Percentiles rank a stretch among this genome's conserved stretches.
These are phyloP conservation scores for Rhynchophorus ferrugineus DNA, from an alignment of 1,140 invertebrate species.

Conservation along the genomic window DNA sequence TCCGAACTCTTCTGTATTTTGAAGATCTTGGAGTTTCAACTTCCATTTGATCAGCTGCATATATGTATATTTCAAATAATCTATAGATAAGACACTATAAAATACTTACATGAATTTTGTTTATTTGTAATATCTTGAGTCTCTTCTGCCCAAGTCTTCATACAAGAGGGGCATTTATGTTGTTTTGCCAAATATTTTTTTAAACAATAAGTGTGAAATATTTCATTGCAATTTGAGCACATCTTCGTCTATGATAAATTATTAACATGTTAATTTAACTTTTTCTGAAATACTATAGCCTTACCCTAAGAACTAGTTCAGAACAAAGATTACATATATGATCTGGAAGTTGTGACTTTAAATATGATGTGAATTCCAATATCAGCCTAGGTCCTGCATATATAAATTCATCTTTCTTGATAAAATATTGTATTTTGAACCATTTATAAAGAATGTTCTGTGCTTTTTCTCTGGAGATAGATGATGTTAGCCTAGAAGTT, in stretches of 20 bases:
- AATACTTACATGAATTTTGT: too few relatives aligned
- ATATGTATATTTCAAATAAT: too few relatives aligned
- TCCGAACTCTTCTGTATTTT: too few relatives aligned
- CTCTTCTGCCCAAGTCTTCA: constrained; percentile 19
- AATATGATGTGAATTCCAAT: constrained; percentile 29
- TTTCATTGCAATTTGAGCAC: constrained; percentile 22
- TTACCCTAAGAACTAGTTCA: constrained; percentile 29
- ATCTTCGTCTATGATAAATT: constrained; percentile 24
- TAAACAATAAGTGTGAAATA: constrained; percentile 26
- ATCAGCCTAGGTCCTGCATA: constrained; percentile 29
- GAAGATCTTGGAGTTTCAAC: too few relatives aligned
- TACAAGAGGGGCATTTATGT: constrained; percentile 26
- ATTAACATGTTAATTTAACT: not conserved
- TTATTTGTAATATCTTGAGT: not conserved
- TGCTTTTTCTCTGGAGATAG: constrained; percentile 23
- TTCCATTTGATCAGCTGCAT: too few relatives aligned
- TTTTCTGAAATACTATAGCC: constrained; percentile 1
- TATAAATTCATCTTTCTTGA: constrained; percentile 20
- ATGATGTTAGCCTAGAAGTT: constrained; percentile 25
- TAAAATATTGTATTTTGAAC: constrained; percentile 27
- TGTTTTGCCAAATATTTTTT: constrained; percentile 26
- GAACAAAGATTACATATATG: constrained; percentile 30
- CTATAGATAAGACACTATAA: too few relatives aligned
- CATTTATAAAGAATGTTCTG: constrained; percentile 29
- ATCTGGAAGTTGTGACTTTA: constrained; percentile 25